A percentile compares a stretch with the other conserved stretches of the same genome.
Evolutionary conservation across 2,888 invertebrate genomes (phyloP).

Genomic region (Pammene aurita): DNA sequence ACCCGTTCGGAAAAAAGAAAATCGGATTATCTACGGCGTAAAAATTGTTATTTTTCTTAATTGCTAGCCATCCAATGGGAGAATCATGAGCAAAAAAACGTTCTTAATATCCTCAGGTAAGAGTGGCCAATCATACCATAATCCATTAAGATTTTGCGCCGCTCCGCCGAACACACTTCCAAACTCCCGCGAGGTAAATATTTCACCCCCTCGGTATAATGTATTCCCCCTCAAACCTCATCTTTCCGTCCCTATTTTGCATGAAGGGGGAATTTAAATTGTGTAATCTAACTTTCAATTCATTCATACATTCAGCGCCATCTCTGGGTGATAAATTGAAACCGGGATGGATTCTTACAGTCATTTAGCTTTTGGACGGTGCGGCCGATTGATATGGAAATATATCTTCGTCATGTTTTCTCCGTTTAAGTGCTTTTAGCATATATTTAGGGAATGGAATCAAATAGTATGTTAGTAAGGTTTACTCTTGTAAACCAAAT

Average conservation of each 20-base stretch:
- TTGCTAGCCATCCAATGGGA: conserved; percentile 59
- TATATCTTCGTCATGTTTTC: conserved; percentile 50
- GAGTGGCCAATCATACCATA: conserved; percentile 78
- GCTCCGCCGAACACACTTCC: conserved; percentile 76
- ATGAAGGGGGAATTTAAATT: conserved; percentile 83
- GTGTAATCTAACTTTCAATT: conserved; percentile 84
- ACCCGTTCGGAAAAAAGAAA: conserved; percentile 51
- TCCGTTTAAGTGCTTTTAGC: conserved; percentile 46
- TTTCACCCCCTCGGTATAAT: conserved; percentile 74
- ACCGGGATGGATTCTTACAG: conserved; percentile 74
- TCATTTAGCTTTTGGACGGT: conserved; percentile 66
- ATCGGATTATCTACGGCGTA: conserved; percentile 33
- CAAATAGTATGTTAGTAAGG: conserved; percentile 18
- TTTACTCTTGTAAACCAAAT: conserved; percentile 21
- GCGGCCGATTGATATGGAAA: conserved; percentile 59
- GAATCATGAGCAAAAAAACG: conserved; percentile 60
- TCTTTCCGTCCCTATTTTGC: conserved; percentile 82
- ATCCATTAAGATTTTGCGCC: conserved; percentile 81
- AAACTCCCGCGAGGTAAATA: conserved; percentile 81
- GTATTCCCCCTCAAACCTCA: conserved; percentile 80
- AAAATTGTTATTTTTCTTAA: conserved; percentile 69
- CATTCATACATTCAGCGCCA: conserved; percentile 83
- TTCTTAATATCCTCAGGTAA: conserved; percentile 70
- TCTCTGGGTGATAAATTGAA: conserved; percentile 82
- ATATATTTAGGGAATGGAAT: conserved; percentile 22